These are phyloP conservation scores for Baryphthengus martii DNA, from an alignment of 2,113 vertebrate genomes.

Conservation along the genomic window DNA sequence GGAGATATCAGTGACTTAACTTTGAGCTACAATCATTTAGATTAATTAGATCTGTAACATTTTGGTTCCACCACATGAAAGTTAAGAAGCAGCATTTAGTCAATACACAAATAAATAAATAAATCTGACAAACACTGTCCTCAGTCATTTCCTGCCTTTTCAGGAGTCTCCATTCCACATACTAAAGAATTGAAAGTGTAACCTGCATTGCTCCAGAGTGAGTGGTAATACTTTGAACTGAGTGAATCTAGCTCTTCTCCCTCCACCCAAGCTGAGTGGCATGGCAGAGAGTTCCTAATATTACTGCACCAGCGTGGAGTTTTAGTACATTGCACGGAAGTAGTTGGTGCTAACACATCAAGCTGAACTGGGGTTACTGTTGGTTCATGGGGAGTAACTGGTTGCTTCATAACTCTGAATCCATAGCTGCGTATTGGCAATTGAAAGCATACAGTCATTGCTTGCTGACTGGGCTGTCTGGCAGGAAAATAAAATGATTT, in stretches of 20 bases:
- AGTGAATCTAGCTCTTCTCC: neutral
- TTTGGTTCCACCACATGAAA: neutral
- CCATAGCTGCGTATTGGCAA: neutral
- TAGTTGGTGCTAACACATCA: neutral
- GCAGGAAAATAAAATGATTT: neutral
- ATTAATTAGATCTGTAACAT: neutral
- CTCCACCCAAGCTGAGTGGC: neutral
- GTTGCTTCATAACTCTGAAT: neutral
- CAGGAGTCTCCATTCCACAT: neutral
- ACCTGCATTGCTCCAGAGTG: neutral
- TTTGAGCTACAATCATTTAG: neutral
- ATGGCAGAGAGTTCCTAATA: neutral
- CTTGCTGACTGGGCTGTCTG: neutral
- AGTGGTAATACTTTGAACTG: neutral
- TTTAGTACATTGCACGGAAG: neutral
- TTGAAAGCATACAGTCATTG: neutral
- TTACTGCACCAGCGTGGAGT: neutral
- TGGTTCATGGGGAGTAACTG: accelerated
- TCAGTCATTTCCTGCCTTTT: neutral
- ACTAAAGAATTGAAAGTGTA: neutral
- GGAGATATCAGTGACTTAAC: neutral
- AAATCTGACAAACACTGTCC: neutral
- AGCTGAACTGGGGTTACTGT: neutral
- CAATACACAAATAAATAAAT: neutral
- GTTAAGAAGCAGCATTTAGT: neutral